Evolutionary conservation across 2,113 vertebrate species (phyloP), one percentile per base, ranked within the genome.

Genomic region (Astatoreochromis straeleni): DNA sequence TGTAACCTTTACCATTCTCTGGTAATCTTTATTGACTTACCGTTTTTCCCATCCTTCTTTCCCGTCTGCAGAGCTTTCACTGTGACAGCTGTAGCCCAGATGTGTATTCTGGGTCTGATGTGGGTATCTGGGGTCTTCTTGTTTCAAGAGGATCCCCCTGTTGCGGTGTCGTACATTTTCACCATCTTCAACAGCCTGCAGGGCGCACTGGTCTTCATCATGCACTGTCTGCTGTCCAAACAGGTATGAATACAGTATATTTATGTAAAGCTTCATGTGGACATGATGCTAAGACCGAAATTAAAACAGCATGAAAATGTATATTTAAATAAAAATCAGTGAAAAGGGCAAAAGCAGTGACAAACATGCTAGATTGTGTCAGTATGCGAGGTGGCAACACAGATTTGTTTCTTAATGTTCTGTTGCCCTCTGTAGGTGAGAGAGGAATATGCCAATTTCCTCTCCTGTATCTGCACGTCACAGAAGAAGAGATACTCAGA

Each of bases 61-160:
- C 57, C 45, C 1, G 2, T 19, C 75, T 38, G 0, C 93, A 98
- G 98, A 94, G 93, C 94, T 3, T 97, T 98, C 91, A 97, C 97
- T 5, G 84, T 97, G 90, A 97, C 97, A 0, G 97, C 97, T 8
- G 84, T 98, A 0, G 97, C 98, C 17, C 98, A 98, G 94, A 95
- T 98, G 86, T 96, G 97, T 4, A 94, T 98, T 57, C 86, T 98
- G 89, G 98, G 98, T 9, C 95, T 95, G 29, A 97, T 97, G 86
- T 98, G 98, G 97, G 88, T 96, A 58, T 97, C 97, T 4, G 98
- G 98, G 54, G 95, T 97, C 40, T 97, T 98, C 91, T 94, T 97
- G 90, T 98, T 98, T 33, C 6, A 92, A 17, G 45, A 84, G 75
- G 7, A 10, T 49, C 17, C 45, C 11, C 45, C 73, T 33, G 6